phyloP scores from a whole-genome alignment of 1,140 invertebrate species.

The Lanistes nyassanus region DNA sequence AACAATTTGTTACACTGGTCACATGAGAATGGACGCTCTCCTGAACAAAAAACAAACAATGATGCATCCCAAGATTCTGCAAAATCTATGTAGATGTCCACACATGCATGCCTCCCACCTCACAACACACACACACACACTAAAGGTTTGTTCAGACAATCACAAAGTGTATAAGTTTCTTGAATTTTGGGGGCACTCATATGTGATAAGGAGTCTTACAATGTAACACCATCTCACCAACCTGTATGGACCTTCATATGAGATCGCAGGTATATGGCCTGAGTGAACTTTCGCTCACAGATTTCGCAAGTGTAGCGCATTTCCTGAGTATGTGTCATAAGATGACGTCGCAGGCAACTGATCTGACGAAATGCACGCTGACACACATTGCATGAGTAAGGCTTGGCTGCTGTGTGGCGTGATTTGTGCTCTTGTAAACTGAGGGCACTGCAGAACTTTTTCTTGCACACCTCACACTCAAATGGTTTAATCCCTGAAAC shows the following conservation, averaged over 20 bases:
- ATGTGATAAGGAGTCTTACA: too few relatives aligned
- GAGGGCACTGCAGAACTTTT: conserved; percentile 58
- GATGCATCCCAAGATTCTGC: too few relatives aligned
- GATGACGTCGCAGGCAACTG: conserved; percentile 55
- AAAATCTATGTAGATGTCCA: too few relatives aligned
- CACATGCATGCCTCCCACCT: too few relatives aligned
- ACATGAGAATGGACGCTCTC: conserved; percentile 91
- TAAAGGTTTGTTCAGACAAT: background rate
- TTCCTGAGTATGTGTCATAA: conserved; percentile 55
- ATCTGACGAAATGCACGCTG: conserved; percentile 56
- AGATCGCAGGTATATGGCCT: conserved; percentile 59
- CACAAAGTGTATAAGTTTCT: background rate
- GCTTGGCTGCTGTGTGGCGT: conserved; percentile 51
- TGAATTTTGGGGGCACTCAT: too few relatives aligned
- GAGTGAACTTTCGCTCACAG: conserved; percentile 54
- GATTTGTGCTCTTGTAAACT: conserved; percentile 59
- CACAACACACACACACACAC: background rate
- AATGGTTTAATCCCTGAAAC: conserved; percentile 62
- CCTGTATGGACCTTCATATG: conserved; percentile 64
- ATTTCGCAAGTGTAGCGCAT: conserved; percentile 52
- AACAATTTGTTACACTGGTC: conserved; percentile 80
- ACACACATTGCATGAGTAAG: conserved; percentile 55
- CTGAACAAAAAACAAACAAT: conserved; percentile 65
- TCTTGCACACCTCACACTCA: conserved; percentile 56
- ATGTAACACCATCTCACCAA: conserved; percentile 13